phyloP scores from a whole-genome alignment of 2,888 invertebrate species.

The Drosophila austrosaltans region DNA sequence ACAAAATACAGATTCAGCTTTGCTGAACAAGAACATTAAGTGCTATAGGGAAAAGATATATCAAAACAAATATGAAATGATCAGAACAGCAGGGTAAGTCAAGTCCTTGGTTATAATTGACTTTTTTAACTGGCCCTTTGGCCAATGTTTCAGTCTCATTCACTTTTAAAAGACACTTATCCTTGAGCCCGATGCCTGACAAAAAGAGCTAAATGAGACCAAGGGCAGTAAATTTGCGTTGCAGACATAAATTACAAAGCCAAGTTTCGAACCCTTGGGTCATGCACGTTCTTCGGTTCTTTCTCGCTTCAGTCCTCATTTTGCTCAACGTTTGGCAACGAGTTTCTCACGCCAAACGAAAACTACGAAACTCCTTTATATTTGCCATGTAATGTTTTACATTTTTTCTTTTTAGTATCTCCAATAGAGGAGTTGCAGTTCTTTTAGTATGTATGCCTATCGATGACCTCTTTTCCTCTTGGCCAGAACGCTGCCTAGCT shows the following conservation, averaged over 20 bases:
- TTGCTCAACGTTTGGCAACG: constrained; percentile 35
- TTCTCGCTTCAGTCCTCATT: neutral
- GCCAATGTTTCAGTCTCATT: constrained; percentile 49
- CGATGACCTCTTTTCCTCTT: constrained; percentile 66
- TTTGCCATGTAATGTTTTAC: constrained; percentile 40
- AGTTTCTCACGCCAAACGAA: constrained; percentile 68
- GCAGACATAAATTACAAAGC: constrained; percentile 70
- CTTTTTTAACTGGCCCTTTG: constrained; percentile 36
- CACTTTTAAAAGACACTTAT: constrained; percentile 66
- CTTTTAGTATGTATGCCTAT: constrained; percentile 41
- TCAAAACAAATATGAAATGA: neutral
- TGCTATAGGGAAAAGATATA: too few relatives aligned
- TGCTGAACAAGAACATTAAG: too few relatives aligned
- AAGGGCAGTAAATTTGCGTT: constrained; percentile 48
- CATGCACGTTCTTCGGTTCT: constrained; percentile 63
- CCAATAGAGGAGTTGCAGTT: constrained; percentile 22
- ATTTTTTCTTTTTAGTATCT: constrained; percentile 42
- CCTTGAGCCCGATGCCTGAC: constrained; percentile 53
- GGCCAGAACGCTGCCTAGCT: constrained; percentile 34
- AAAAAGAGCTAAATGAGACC: constrained; percentile 28
- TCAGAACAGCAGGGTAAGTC: neutral
- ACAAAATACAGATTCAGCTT: too few relatives aligned
- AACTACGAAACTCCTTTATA: constrained; percentile 12
- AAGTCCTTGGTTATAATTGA: neutral
- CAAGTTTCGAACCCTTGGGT: constrained; percentile 65